These are phyloP conservation scores for Tragelaphus oryx DNA, from an alignment of 2,797 vertebrate species.

Conservation along the genomic window DNA sequence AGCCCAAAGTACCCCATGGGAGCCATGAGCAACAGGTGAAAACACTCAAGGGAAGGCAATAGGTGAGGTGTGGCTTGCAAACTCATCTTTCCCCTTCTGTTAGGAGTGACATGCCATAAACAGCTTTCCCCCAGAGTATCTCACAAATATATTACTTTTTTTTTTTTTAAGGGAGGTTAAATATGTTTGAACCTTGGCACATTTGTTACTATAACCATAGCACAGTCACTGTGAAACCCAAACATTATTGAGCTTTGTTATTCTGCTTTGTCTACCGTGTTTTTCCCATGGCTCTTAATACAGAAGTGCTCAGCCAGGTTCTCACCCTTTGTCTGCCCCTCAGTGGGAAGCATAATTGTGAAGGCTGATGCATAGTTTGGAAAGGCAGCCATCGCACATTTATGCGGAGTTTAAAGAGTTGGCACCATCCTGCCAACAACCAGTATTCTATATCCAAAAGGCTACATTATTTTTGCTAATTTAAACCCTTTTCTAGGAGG, in stretches of 20 bases:
- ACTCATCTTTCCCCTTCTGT: neutral
- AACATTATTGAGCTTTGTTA: neutral
- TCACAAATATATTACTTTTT: neutral
- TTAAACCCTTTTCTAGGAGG: neutral
- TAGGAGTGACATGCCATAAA: neutral
- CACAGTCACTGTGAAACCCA: neutral
- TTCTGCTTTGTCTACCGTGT: neutral
- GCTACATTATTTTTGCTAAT: neutral
- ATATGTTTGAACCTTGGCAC: neutral
- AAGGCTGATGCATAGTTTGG: neutral
- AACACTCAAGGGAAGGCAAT: neutral
- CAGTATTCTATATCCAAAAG: neutral
- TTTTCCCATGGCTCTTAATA: slow-evolving; percentile 5
- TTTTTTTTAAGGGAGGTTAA: neutral
- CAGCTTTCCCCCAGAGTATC: neutral
- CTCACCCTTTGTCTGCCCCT: neutral
- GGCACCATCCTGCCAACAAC: neutral
- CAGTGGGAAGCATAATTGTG: neutral
- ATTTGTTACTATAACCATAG: neutral
- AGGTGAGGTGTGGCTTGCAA: neutral
- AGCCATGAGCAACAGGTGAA: neutral
- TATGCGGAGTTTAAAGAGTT: neutral
- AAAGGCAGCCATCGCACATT: neutral
- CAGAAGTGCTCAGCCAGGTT: neutral
- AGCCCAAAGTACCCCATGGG: neutral